Base-by-base conservation (phyloP, 2,113 vertebrate species). In the Peucedramus taeniatus region DNA sequence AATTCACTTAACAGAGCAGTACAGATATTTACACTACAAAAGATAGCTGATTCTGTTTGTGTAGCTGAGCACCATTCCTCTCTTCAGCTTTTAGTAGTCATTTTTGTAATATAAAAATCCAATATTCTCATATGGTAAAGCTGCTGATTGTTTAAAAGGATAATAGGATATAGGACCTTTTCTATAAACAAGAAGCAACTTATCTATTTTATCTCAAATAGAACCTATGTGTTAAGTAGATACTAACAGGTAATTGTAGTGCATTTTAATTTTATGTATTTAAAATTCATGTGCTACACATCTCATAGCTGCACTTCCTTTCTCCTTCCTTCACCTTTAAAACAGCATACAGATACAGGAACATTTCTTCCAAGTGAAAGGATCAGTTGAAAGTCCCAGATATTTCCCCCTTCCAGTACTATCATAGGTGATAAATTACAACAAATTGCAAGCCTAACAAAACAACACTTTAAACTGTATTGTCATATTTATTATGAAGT, bases 401-500 rank as follows among this genome's bases (percentile, higher is more conserved):
- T 77, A 83, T 76, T 61, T 69, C 70, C 44, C 65, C 40, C 64
- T 53, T 77, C 49, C 37, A 83, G 64, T 75, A 65, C 86, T 79
- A 97, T 90, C 90, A 35, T 47, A 96, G 96, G 94, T 95, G 96
- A 97, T 97, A 97, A 96, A 97, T 97, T 97, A 92, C 78, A 89
- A 93, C 90, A 98, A 97, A 98, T 96, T 95, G 96, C 88, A 97
- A 97, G 66, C 90, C 83, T 98, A 97, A 97, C 95, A 97, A 97
- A 97, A 98, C 93, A 97, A 91, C 96, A 92, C 64, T 97, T 97
- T 97, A 95, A 96, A 97, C 92, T 95, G 93, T 77, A 97, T 96
- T 98, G 98, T 98, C 97, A 97, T 98, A 97, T 98, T 97, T 98
- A 97, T 98, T 98, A 98, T 93, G 97, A 97, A 97, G 97, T 83